These are phyloP conservation scores for Otolemur crassicaudatus DNA, from an alignment of 2,797 vertebrate species.

Conservation along the genomic window DNA sequence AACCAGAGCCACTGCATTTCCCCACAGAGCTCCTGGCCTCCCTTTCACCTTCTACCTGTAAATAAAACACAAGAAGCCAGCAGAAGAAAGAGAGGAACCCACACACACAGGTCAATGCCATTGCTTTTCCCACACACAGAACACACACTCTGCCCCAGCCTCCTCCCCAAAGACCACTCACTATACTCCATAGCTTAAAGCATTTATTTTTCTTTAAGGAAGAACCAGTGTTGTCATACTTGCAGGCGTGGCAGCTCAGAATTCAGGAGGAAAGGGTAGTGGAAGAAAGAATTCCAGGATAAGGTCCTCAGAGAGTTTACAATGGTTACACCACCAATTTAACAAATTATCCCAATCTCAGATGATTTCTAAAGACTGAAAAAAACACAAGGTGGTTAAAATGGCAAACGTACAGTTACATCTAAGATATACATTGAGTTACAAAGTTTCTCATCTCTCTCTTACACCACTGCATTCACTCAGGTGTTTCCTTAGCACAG, in stretches of 20 bases:
- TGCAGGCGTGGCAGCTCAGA: neutral
- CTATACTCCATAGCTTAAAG: neutral
- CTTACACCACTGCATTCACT: slow-evolving; percentile 15
- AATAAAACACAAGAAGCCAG: neutral
- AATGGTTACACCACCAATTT: slow-evolving; percentile 27
- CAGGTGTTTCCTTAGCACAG: neutral
- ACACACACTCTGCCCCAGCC: neutral
- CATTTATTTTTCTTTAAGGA: slow-evolving; percentile 63
- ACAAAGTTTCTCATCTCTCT: neutral
- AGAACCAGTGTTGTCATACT: slow-evolving; percentile 31
- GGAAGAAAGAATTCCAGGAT: neutral
- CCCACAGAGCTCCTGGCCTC: neutral
- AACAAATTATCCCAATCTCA: neutral
- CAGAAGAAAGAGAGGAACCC: slow-evolving; percentile 12
- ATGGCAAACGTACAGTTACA: neutral
- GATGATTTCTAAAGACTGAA: neutral
- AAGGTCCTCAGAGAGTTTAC: neutral
- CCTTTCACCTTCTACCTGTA: neutral
- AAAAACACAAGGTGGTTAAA: neutral
- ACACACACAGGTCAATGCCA: neutral
- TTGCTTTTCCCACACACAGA: slow-evolving; percentile 1
- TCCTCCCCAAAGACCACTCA: neutral
- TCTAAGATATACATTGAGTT: neutral
- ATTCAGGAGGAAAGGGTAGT: neutral
- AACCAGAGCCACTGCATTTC: neutral